Evolutionary conservation across 2,113 vertebrate species (phyloP).

Genomic region (Smithornis capensis): DNA sequence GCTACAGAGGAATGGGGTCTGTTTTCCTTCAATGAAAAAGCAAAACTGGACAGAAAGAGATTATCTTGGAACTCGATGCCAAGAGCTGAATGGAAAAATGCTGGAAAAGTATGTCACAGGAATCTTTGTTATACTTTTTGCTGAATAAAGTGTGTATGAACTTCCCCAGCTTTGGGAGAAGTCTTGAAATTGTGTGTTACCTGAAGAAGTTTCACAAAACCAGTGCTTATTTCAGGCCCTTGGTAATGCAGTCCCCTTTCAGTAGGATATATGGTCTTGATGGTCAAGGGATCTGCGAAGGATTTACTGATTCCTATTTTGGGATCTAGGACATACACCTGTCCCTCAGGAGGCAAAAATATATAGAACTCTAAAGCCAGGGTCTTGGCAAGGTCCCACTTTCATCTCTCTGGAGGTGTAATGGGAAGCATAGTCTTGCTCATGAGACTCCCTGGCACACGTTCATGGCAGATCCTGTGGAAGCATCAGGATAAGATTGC

Average conservation of each 20-base stretch:
- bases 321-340: not conserved
- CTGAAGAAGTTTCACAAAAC: not conserved
- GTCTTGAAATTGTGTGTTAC: not conserved
- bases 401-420: not conserved
- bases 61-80: not conserved
- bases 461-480: not conserved
- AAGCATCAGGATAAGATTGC: fast-evolving
- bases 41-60: not conserved
- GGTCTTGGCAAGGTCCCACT: not conserved
- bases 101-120: not conserved
- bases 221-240: not conserved
- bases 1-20: not conserved
- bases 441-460: not conserved
- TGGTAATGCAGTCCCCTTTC: not conserved
- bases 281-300: not conserved
- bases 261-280: not conserved
- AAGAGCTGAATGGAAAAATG: not conserved
- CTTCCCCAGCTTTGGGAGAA: not conserved
- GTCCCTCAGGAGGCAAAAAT: not conserved
- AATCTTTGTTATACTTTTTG: not conserved
- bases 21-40: not conserved
- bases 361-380: not conserved
- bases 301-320: not conserved
- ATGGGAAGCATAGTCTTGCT: not conserved
- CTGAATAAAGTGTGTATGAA: not conserved